Base-by-base conservation (phyloP, 2,888 invertebrate genomes). In the Tribolium freemani region DNA sequence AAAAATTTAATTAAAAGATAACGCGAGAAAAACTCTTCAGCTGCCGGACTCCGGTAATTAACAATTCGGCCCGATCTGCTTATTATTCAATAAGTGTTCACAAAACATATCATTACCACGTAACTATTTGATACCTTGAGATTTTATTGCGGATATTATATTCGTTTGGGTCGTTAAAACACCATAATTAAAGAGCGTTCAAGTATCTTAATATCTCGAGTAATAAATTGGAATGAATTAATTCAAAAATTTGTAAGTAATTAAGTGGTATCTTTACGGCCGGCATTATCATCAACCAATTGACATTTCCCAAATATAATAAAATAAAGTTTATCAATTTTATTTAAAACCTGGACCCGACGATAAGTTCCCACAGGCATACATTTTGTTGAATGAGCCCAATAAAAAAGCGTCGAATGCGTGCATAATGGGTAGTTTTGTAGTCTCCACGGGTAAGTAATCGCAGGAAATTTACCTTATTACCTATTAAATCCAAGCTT, bases 1-100 rank as follows among this genome's bases (percentile, higher is more conserved):
- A 72, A 75, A 78, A 77, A 77, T 77, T 78, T 73, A 77, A 78
- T 78, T 78, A 78, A 77, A 75, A 75, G 69, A 66, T 75, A 73
- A 69, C 72, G 51, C 69, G 58, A 53, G 69, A 56, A 51, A 21
- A 54, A 72, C 76, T 75, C 75, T 76, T 75, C 78, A 77, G 73
- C 77, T 78, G 76, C 71, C 67, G 8, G 6, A 5, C 11, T 51
- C 44, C 44, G 63, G 54, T 63, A 71, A 76, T 74, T 72, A 75
- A 73, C 64, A 72, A 74, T 71, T 72, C 51, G 73, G 67, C 69
- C 72, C 31, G 73, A 57, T 38, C 72, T 76, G 54, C 57, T 76
- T 74, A 74, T 70, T 72, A 76, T 76, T 73, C 76, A 69, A 72
- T 74, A 67, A 74, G 71, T 63, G 73, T 75, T 63, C 64, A 72